Percentiles rank a stretch among this genome's conserved stretches.
phyloP scores from a whole-genome alignment of 2,888 invertebrate species.

The Artemia sp. region DNA sequence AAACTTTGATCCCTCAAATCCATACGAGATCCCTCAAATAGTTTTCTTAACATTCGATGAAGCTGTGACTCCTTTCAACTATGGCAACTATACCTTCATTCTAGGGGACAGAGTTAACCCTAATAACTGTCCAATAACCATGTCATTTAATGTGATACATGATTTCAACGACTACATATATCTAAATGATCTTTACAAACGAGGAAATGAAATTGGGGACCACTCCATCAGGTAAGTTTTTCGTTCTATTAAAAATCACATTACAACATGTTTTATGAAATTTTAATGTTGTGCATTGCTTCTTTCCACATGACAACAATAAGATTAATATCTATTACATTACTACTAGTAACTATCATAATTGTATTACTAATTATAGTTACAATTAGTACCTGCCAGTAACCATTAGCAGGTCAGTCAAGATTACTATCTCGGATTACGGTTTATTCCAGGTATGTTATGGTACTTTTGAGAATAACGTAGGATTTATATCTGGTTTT shows the following conservation, averaged over 20 bases:
- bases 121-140: conserved; percentile 44
- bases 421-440: no score
- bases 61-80: conserved; percentile 41
- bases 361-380: no score
- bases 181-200: conserved; percentile 42
- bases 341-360: no score
- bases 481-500: no score
- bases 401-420: no score
- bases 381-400: no score
- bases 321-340: no score
- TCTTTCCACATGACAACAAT: no score
- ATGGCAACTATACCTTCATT: conserved; percentile 38
- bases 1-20: conserved; percentile 32
- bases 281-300: no score
- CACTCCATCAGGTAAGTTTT: conserved; percentile 41
- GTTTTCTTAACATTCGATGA: conserved; percentile 50
- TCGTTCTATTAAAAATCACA: background rate
- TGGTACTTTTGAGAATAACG: no score
- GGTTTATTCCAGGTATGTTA: no score
- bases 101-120: conserved; percentile 42
- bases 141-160: conserved; percentile 53
- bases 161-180: conserved; percentile 50
- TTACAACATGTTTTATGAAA: no score
- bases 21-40: conserved; percentile 37
- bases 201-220: conserved; percentile 48